Conservation (phyloP, 30 jellyfish, hydroid and myxozoan genomes). For the Aurelia aurita region DNA sequence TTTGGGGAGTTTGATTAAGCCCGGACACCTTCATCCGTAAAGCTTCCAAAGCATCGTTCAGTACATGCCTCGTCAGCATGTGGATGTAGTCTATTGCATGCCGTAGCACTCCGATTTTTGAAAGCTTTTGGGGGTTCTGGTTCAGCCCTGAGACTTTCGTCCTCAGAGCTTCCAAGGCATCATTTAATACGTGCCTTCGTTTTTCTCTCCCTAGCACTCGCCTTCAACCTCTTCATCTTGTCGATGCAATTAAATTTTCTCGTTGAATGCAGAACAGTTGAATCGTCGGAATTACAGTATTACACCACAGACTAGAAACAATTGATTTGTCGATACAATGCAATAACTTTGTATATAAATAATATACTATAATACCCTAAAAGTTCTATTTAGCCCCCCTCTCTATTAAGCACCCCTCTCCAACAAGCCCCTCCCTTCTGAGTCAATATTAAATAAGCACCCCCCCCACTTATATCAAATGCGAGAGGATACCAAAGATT, state of each 20-base stretch:
- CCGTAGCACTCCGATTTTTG: slow-evolving; percentile 90
- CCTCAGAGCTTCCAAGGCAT: slow-evolving; percentile 84
- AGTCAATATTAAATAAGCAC: no score
- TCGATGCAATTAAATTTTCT: slow-evolving; percentile 35
- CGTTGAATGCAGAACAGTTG: not conserved
- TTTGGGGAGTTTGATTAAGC: slow-evolving; percentile 74
- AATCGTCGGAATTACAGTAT: slow-evolving; percentile 37
- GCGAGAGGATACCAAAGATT: no score
- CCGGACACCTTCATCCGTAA: slow-evolving; percentile 86
- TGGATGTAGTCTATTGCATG: slow-evolving; percentile 95
- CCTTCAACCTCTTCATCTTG: slow-evolving; percentile 81
- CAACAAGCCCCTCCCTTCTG: no score
- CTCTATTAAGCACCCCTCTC: no score
- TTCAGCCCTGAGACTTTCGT: slow-evolving; percentile 79
- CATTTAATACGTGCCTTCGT: no score
- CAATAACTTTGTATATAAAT: no score
- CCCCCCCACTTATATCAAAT: no score
- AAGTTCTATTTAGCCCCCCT: no score
- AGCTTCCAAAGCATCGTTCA: slow-evolving; percentile 90
- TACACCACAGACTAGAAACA: no score
- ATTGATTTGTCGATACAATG: no score
- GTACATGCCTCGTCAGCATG: slow-evolving; percentile 87
- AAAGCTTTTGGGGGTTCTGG: slow-evolving; percentile 80
- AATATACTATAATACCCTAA: no score
- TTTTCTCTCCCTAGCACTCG: no score